Percentiles rank a stretch among this genome's conserved stretches.
Conservation (phyloP, 92 coral and sea anemone genomes). For the Paramuricea clavata region DNA sequence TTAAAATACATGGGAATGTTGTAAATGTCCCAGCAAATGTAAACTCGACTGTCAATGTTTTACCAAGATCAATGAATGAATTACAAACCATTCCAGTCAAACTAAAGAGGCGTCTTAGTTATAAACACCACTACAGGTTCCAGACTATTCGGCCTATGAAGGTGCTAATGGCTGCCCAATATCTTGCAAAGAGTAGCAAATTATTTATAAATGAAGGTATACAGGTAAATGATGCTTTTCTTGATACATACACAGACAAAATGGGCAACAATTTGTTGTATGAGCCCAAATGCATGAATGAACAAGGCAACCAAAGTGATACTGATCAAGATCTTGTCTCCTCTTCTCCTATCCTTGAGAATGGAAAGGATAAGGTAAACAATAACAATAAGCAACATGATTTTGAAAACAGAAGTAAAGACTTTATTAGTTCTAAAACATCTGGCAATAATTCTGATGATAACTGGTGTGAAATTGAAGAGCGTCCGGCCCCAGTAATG, state of each 20-base stretch:
- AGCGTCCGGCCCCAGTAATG: slow-evolving; percentile 58
- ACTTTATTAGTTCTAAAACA: slow-evolving; percentile 24
- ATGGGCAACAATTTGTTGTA: not conserved
- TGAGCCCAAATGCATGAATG: not conserved
- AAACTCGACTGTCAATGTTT: slow-evolving; percentile 71
- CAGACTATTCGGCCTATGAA: slow-evolving; percentile 73
- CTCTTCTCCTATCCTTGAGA: not conserved
- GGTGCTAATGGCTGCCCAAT: slow-evolving; percentile 39
- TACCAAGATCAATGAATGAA: slow-evolving; percentile 75
- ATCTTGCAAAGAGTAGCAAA: not conserved
- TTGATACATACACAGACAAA: not conserved
- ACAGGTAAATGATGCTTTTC: not conserved
- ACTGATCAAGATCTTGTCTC: no score
- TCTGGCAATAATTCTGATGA: slow-evolving; percentile 32
- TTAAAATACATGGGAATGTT: slow-evolving; percentile 64
- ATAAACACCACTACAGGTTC: slow-evolving; percentile 75
- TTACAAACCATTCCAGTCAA: slow-evolving; percentile 65
- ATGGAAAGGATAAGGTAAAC: not conserved
- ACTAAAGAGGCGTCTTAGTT: slow-evolving; percentile 64
- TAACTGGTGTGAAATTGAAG: slow-evolving; percentile 61
- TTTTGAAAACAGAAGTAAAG: not conserved
- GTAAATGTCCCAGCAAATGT: slow-evolving; percentile 22
- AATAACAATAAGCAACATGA: not conserved
- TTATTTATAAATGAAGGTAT: not conserved
- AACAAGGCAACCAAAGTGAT: not conserved